A percentile compares a stretch with the other conserved stretches of the same genome.
These are phyloP conservation scores for Neoseiulus cucumeris DNA, from an alignment of 1,140 invertebrate genomes.

Conservation along the genomic window DNA sequence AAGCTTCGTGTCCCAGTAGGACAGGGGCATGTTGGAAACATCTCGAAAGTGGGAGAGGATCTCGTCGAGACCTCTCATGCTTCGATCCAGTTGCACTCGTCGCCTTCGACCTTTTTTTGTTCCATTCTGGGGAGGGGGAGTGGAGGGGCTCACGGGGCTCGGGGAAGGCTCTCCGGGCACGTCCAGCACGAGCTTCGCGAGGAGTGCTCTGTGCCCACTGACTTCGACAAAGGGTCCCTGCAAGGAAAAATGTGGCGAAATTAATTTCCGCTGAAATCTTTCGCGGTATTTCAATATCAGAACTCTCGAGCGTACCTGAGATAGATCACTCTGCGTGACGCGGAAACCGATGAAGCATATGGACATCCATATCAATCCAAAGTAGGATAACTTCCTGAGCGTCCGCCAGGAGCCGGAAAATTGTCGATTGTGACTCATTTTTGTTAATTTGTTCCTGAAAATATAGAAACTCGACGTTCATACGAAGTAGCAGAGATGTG, in stretches of 20 bases:
- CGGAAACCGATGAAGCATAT: constrained; percentile 25
- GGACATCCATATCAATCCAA: constrained; percentile 25
- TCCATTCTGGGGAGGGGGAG: no score
- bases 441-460: background rate
- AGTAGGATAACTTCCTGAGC: constrained; percentile 20
- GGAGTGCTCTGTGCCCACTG: constrained; percentile 44
- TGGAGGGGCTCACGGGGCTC: constrained; percentile 18
- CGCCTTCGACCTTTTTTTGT: constrained; percentile 21
- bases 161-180: constrained; percentile 21
- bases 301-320: background rate
- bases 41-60: background rate
- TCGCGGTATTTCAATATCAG: constrained; percentile 17
- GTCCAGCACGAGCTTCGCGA: constrained; percentile 47
- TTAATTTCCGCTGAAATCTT: constrained; percentile 15
- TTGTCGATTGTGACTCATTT: background rate
- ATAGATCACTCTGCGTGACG: constrained; percentile 15
- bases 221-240: constrained; percentile 41
- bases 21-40: constrained; percentile 47
- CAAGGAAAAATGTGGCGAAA: constrained; percentile 19
- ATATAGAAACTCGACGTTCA: background rate
- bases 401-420: constrained; percentile 12
- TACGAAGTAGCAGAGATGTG: background rate
- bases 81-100: constrained; percentile 23
- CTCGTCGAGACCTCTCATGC: constrained; percentile 22
- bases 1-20: constrained; percentile 51